Conservation (phyloP, 2,113 vertebrate species). For the Passer domesticus region DNA sequence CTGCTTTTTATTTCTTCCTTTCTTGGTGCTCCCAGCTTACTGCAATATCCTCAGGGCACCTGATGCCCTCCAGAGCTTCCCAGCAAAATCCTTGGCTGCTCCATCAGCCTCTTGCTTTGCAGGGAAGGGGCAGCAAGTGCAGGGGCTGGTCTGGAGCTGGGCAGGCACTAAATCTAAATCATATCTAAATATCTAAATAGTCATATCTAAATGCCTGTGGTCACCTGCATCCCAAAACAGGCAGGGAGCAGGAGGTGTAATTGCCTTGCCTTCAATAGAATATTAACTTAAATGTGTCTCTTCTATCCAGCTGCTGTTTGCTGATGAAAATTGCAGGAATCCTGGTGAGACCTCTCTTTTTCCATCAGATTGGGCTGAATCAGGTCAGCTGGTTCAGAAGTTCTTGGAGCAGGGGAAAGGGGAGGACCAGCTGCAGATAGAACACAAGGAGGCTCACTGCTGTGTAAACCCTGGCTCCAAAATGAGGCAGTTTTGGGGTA, state of each 20-base stretch:
- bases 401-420: not conserved
- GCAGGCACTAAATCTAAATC: not conserved
- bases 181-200: no score
- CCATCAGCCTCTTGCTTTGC: not conserved
- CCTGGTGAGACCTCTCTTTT: not conserved
- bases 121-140: not conserved
- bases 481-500: not conserved
- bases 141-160: not conserved
- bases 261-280: not conserved
- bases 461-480: not conserved
- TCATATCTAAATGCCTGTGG: not conserved
- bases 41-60: not conserved
- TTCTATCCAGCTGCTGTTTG: not conserved
- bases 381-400: not conserved
- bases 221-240: not conserved
- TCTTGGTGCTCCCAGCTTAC: not conserved
- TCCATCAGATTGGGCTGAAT: not conserved
- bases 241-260: constrained; percentile 23
- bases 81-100: not conserved
- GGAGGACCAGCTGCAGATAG: not conserved
- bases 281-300: constrained; percentile 20
- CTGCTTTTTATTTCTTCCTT: not conserved
- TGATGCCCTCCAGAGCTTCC: not conserved
- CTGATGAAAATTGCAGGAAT: not conserved
- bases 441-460: not conserved